Conservation (phyloP, 92 coral and sea anemone species). For the Hydrozoanthus gracilis region DNA sequence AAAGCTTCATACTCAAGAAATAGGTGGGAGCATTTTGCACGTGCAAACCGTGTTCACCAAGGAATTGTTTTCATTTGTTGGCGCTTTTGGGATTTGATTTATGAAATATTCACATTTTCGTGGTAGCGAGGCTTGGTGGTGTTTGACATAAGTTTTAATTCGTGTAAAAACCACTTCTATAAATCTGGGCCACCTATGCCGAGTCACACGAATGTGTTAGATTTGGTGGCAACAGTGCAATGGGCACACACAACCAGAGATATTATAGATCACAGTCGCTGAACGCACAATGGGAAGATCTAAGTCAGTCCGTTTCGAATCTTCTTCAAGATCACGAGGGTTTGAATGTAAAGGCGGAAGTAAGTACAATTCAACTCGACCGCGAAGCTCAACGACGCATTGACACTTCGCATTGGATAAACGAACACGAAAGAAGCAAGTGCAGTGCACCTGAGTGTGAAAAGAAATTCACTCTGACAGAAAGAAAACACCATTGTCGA, state of each 20-base stretch:
- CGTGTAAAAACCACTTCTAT: too few species aligned
- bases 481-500: slow-evolving; percentile 94
- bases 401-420: slow-evolving; percentile 77
- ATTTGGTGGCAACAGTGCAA: background rate
- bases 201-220: too few species aligned
- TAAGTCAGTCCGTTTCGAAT: slow-evolving; percentile 80
- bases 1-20: too few species aligned
- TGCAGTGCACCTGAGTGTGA: slow-evolving; percentile 70
- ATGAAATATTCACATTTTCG: too few species aligned
- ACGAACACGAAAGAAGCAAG: slow-evolving; percentile 54
- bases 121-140: too few species aligned
- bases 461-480: slow-evolving; percentile 83
- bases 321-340: slow-evolving; percentile 81
- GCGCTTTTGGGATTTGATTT: too few species aligned
- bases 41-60: too few species aligned
- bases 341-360: slow-evolving; percentile 61
- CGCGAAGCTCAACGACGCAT: slow-evolving; percentile 49
- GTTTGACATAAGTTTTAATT: too few species aligned
- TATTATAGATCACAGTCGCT: slow-evolving; percentile 79
- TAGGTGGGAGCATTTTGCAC: too few species aligned
- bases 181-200: too few species aligned
- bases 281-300: slow-evolving; percentile 89
- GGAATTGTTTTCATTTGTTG: too few species aligned
- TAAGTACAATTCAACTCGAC: slow-evolving; percentile 15
- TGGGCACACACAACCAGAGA: slow-evolving; percentile 16